Evolutionary conservation across 2,113 vertebrate species (phyloP), one percentile per base, ranked within the genome.

Genomic region (Nesoenas mayeri): DNA sequence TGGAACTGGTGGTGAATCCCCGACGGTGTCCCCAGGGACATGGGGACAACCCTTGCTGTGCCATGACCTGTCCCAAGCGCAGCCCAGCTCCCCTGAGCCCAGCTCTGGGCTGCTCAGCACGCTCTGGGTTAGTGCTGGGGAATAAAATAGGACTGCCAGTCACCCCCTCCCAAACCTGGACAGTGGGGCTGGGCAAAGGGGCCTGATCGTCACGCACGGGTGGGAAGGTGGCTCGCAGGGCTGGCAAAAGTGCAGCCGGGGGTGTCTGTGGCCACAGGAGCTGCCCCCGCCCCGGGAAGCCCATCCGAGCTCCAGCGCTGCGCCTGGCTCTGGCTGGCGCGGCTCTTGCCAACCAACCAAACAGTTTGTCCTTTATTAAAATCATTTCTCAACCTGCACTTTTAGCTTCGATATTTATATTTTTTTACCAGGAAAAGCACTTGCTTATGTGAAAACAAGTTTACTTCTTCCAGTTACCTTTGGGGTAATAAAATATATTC

Each of bases 141-240:
- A 69, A 34, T 5, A 40, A 31, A 61, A 28, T 2, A 8, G 28
- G 25, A 9, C 5, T 15, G n/a, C 15, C n/a, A 24, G 28, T 6
- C 34, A 15, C 15, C 22, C 25, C 3, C 5, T 17, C 18, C n/a
- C 7, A 20, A 22, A 1, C 16, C 17, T 14, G 13, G 31, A 7
- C 53, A 36, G 31, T 1, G 32, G 26, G 12, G 8, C 25, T 21
- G 47, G 21, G 34, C 48, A 56, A 32, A 62, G 26, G 32, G 36
- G 25, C 22, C 38, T n/a, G 32, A 5, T 4, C 21, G 13, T 5
- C 32, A 8, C 0, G 1, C 15, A 1, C 5, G 29, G 34, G 24
- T 65, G 36, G 60, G 61, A 48, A 40, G 4, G 24, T 3, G 9
- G 64, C 42, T 28, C 29, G 8, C 1, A 4, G 17, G 26, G 29